Conservation (phyloP, 2,113 vertebrate genomes). For the Gambusia holbrooki region DNA sequence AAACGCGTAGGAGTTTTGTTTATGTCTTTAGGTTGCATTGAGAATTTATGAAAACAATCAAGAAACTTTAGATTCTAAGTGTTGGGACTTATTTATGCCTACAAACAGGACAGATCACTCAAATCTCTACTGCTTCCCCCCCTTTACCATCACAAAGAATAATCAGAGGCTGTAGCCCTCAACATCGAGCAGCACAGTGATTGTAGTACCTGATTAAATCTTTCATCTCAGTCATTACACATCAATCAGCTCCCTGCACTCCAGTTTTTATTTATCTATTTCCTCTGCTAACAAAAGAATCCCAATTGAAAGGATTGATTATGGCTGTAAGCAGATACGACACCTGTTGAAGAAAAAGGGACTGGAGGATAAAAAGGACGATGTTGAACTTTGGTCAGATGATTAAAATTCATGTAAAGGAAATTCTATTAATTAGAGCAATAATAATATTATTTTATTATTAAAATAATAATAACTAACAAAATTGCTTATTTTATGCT, state of each 20-base stretch:
- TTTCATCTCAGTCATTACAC: background rate
- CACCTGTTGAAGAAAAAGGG: slow-evolving; percentile 45
- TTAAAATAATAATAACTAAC: too few species aligned
- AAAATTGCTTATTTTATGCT: background rate
- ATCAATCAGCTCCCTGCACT: slow-evolving; percentile 16
- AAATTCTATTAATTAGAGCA: background rate
- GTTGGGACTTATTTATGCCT: background rate
- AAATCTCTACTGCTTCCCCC: background rate
- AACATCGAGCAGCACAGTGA: background rate
- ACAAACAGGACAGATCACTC: background rate
- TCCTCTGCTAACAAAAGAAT: background rate
- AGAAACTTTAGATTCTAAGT: background rate
- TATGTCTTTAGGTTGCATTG: background rate
- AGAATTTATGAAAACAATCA: background rate
- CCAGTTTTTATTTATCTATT: background rate
- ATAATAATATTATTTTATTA: too few species aligned
- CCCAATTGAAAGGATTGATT: background rate
- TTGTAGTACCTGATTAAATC: background rate
- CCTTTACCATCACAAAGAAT: background rate
- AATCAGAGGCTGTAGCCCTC: background rate
- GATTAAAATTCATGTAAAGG: background rate
- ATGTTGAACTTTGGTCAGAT: background rate
- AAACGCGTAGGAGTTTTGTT: background rate
- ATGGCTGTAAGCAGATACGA: slow-evolving; percentile 1
- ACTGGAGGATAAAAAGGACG: background rate